Evolutionary conservation across 2,113 vertebrate species (phyloP), one percentile per base, ranked within the genome.

Genomic region (Barbus barbus): DNA sequence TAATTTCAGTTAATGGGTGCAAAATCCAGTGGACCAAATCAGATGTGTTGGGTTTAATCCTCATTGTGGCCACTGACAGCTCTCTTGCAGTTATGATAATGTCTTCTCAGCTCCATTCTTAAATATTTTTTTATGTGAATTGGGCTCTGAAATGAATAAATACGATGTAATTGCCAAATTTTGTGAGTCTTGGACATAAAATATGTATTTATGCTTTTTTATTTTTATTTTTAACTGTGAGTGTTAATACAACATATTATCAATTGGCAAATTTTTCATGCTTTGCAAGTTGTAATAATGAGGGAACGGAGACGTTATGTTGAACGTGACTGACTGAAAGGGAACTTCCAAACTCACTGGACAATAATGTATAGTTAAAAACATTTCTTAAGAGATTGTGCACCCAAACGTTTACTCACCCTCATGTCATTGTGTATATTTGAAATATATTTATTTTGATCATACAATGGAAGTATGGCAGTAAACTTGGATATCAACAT

Each of bases 21-120:
- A 75, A 81, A 88, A 87, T 87, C 58, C 81, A 82, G 83, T 81
- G 83, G 86, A 83, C 86, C 77, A 84, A 88, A 82, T 90, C 82
- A 80, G 89, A 86, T 85, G 75, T 0, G 60, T 56, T 44, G 74
- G 71, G 58, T 36, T 36, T 53, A n/a, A 75, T 78, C 12, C 13
- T 65, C 38, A 44, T 46, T 24, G n/a, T n/a, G 60, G 5, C 16
- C 31, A 22, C 38, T 80, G 58, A 79, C 3, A 24, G 16, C 24
- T 80, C 38, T 22, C 67, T 67, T 9, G 53, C 81, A 71, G 41
- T 84, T 73, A 65, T 28, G 6, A n/a, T n/a, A n/a, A n/a, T n/a
- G n/a, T n/a, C 18, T 31, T 46, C 4, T 9, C 31, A 9, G 33
- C 72, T 65, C 18, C 18, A 82, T 22, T 61, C 65, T 22, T 48